phyloP scores from a whole-genome alignment of 2,888 invertebrate genomes.

The Urechis unicinctus region DNA sequence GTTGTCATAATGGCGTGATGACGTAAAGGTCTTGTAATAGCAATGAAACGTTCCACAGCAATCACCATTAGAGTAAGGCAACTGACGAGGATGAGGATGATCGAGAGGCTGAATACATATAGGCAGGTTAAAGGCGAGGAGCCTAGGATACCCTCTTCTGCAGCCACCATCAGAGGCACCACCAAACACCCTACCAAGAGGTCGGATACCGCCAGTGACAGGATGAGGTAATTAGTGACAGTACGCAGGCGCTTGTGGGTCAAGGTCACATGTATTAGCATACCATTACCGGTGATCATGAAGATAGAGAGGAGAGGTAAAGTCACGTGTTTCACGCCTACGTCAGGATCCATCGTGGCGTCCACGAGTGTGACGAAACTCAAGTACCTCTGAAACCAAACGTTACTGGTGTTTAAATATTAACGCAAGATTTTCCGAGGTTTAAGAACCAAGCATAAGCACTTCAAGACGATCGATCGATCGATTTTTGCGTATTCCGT shows the following conservation, averaged over 20 bases:
- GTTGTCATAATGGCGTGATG: slow-evolving; percentile 27
- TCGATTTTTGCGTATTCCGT: too few species aligned
- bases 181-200: slow-evolving; percentile 11
- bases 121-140: slow-evolving; percentile 9
- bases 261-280: slow-evolving; percentile 8
- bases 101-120: slow-evolving; percentile 11
- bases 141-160: slow-evolving; percentile 13
- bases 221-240: slow-evolving; percentile 15
- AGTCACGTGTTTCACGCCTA: slow-evolving; percentile 14
- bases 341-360: slow-evolving; percentile 9
- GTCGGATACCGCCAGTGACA: slow-evolving; percentile 13
- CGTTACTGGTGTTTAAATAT: too few species aligned
- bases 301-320: slow-evolving; percentile 13
- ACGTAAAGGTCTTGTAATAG: slow-evolving; percentile 27
- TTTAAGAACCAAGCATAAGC: too few species aligned
- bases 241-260: slow-evolving; percentile 11
- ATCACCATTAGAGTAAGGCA: slow-evolving; percentile 25
- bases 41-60: slow-evolving; percentile 33
- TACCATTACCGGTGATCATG: slow-evolving; percentile 12
- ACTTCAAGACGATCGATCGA: too few species aligned
- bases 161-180: slow-evolving; percentile 14
- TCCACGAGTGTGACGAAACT: too few species aligned
- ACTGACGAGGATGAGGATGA: slow-evolving; percentile 11
- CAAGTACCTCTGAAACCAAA: too few species aligned
- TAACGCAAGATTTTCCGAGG: too few species aligned